A percentile compares a stretch with the other conserved stretches of the same genome.
These are phyloP conservation scores for Esox masquinongy DNA, from an alignment of 2,797 vertebrate species.

Conservation along the genomic window DNA sequence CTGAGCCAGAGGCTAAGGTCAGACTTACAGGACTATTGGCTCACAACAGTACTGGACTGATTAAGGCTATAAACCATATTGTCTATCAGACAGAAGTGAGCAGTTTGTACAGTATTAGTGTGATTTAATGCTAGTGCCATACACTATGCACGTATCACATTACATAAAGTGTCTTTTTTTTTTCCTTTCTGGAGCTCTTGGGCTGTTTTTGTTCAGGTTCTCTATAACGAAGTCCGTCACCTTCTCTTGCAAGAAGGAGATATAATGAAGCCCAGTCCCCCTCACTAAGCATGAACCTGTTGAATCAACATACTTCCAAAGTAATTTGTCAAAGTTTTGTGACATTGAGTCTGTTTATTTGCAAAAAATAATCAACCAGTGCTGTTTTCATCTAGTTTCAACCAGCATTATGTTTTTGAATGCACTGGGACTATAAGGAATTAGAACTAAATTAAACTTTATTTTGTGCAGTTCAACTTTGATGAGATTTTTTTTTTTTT, in stretches of 20 bases:
- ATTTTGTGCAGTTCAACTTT: too few species aligned
- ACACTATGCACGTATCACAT: neutral
- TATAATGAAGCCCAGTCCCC: constrained; percentile 23
- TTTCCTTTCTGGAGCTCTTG: constrained; percentile 23
- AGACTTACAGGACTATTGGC: neutral
- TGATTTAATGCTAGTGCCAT: neutral
- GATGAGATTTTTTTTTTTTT: too few species aligned
- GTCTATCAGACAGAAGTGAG: neutral
- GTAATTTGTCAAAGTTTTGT: too few species aligned
- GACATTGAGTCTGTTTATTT: too few species aligned
- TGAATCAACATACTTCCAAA: too few species aligned
- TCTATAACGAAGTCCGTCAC: constrained; percentile 24
- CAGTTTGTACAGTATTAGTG: neutral
- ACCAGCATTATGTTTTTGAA: too few species aligned
- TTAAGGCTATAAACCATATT: neutral
- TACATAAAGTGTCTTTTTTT: constrained; percentile 20
- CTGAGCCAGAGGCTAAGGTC: neutral
- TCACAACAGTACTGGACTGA: neutral
- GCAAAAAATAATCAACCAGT: too few species aligned
- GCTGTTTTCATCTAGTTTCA: too few species aligned
- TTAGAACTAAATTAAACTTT: too few species aligned
- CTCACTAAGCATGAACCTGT: constrained; percentile 16
- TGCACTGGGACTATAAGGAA: too few species aligned
- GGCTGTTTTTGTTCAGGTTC: constrained; percentile 32
- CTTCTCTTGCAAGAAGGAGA: constrained; percentile 17